These are phyloP conservation scores for Orussus abietinus DNA, from an alignment of 1,140 invertebrate species.

Conservation along the genomic window DNA sequence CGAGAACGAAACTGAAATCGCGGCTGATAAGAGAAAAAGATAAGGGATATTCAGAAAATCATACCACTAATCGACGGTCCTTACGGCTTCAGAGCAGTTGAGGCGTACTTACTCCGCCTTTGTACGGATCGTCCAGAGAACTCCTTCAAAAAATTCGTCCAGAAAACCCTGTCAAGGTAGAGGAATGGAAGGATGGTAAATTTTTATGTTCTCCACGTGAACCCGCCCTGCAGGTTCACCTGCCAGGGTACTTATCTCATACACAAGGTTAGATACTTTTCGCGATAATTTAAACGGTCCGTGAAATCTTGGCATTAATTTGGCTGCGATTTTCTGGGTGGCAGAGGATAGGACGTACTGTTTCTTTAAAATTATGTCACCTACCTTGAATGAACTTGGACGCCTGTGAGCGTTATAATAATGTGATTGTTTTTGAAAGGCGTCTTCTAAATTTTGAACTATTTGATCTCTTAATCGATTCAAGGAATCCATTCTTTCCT, in stretches of 20 bases:
- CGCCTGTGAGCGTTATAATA: neutral
- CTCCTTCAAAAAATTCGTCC: too few species aligned
- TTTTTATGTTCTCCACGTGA: too few species aligned
- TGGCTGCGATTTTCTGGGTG: neutral
- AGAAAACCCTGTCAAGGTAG: too few species aligned
- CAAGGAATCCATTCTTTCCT: conserved; percentile 11
- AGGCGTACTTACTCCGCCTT: too few species aligned
- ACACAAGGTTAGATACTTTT: neutral
- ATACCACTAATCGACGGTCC: too few species aligned
- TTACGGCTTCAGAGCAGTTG: too few species aligned
- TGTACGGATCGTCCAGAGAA: too few species aligned
- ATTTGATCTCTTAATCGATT: neutral
- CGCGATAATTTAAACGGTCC: neutral
- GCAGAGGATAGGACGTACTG: neutral
- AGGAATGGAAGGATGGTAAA: neutral
- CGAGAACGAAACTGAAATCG: too few species aligned
- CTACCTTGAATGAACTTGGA: neutral
- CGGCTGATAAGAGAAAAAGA: too few species aligned
- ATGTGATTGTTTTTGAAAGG: neutral
- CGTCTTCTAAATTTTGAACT: neutral
- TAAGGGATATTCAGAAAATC: too few species aligned
- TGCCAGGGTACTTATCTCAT: neutral
- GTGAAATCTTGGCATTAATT: neutral
- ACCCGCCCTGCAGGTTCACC: too few species aligned
- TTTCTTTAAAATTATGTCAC: neutral